phyloP scores from a whole-genome alignment of 1,140 invertebrate species.

The Tribolium castaneum region DNA sequence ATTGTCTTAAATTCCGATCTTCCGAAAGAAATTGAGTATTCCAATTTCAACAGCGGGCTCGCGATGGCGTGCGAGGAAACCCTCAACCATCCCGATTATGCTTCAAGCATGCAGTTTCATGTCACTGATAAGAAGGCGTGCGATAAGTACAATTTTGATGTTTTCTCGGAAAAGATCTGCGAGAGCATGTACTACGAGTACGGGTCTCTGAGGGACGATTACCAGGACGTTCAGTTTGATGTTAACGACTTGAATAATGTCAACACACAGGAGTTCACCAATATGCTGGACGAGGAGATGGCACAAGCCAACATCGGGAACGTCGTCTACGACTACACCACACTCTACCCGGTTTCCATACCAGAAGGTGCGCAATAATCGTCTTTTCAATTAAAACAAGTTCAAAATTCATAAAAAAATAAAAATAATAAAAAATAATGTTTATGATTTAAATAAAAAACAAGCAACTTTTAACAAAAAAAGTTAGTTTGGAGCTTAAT shows the following conservation, averaged over 20 bases:
- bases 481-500: no score
- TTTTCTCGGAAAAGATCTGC: slow-evolving; percentile 61
- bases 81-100: slow-evolving; percentile 41
- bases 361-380: slow-evolving; percentile 44
- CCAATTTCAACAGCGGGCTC: slow-evolving; percentile 53
- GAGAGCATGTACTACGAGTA: slow-evolving; percentile 62
- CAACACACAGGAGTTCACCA: slow-evolving; percentile 62
- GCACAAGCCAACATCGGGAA: slow-evolving; percentile 55
- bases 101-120: slow-evolving; percentile 55
- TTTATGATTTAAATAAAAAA: no score
- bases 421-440: no score
- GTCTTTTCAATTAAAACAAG: no score
- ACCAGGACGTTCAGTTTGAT: slow-evolving; percentile 60
- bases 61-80: slow-evolving; percentile 61
- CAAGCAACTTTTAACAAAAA: no score
- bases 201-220: slow-evolving; percentile 56
- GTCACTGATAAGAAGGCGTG: slow-evolving; percentile 54
- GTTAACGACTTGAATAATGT: slow-evolving; percentile 61
- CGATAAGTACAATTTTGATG: slow-evolving; percentile 57
- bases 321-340: slow-evolving; percentile 60
- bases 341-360: slow-evolving; percentile 55
- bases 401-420: no score
- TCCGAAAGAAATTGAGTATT: slow-evolving; percentile 62
- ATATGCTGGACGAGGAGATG: slow-evolving; percentile 63
- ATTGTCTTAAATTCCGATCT: slow-evolving; percentile 51